Percentiles rank a stretch among this genome's conserved stretches.
These are phyloP conservation scores for Tachina grossa DNA, from an alignment of 2,888 invertebrate species.

Conservation along the genomic window DNA sequence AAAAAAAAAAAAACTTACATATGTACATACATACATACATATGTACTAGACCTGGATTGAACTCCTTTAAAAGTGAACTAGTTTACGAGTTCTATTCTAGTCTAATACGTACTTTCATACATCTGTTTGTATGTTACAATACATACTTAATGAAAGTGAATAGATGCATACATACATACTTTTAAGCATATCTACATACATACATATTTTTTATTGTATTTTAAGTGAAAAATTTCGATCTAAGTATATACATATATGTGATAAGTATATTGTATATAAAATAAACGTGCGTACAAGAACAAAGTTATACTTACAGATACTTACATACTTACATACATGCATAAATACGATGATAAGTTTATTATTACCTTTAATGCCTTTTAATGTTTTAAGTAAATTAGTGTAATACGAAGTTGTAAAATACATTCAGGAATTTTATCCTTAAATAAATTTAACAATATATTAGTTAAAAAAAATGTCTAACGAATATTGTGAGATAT, in stretches of 20 bases:
- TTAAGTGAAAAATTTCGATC: neutral
- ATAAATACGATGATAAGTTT: slow-evolving; percentile 1
- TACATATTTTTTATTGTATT: neutral
- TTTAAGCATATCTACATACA: neutral
- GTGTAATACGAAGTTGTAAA: slow-evolving; percentile 12
- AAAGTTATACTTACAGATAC: slow-evolving; percentile 5
- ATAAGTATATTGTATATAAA: neutral
- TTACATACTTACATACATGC: neutral
- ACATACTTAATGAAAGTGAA: neutral
- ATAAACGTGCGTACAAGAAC: neutral
- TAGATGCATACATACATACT: neutral
- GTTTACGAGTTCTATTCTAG: too few species aligned
- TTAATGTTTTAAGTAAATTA: slow-evolving; percentile 13
- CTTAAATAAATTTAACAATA: neutral
- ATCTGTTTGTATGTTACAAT: neutral
- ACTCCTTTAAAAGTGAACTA: too few species aligned
- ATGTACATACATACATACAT: neutral
- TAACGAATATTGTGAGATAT: too few species aligned
- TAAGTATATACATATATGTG: neutral
- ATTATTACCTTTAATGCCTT: neutral
- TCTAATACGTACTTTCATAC: neutral
- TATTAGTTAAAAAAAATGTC: too few species aligned
- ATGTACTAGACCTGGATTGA: neutral
- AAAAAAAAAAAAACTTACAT: slow-evolving; percentile 21
- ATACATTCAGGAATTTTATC: neutral